A percentile compares a stretch with the other conserved stretches of the same genome.
phyloP scores from a whole-genome alignment of 2,113 vertebrate genomes.

The Entomyzon cyanotis region DNA sequence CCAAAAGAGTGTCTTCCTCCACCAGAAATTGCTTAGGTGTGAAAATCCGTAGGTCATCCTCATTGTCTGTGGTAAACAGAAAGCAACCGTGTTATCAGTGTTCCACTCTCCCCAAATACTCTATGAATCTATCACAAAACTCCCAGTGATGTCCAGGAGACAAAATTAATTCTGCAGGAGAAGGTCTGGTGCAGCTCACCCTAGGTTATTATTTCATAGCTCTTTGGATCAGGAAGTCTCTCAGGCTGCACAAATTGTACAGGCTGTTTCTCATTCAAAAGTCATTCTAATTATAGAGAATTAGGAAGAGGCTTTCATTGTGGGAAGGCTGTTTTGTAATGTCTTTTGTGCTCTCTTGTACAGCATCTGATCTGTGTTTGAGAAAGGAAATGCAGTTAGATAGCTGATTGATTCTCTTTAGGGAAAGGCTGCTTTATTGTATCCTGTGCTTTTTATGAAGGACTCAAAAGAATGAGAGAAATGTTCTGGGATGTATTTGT shows the following conservation, averaged over 20 bases:
- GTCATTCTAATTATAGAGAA: conserved; percentile 64
- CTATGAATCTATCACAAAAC: background rate
- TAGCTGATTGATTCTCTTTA: conserved; percentile 30
- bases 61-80: background rate
- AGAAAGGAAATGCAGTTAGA: conserved; percentile 42
- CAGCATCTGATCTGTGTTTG: conserved; percentile 50
- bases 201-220: conserved; percentile 1
- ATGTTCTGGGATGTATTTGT: background rate
- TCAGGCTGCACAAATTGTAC: conserved; percentile 45
- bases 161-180: background rate
- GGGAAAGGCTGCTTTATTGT: conserved; percentile 12
- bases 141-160: background rate
- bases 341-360: conserved; percentile 40
- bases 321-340: conserved; percentile 32
- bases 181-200: background rate
- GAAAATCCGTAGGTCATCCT: background rate
- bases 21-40: background rate
- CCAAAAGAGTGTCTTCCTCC: background rate
- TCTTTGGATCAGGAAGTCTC: conserved; percentile 42
- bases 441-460: background rate
- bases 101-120: background rate
- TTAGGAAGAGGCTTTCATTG: conserved; percentile 56
- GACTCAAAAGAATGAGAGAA: background rate
- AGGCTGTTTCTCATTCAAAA: conserved; percentile 59
- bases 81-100: background rate